Conservation (phyloP, 2,888 invertebrate genomes). For the Latrodectus hesperus region DNA sequence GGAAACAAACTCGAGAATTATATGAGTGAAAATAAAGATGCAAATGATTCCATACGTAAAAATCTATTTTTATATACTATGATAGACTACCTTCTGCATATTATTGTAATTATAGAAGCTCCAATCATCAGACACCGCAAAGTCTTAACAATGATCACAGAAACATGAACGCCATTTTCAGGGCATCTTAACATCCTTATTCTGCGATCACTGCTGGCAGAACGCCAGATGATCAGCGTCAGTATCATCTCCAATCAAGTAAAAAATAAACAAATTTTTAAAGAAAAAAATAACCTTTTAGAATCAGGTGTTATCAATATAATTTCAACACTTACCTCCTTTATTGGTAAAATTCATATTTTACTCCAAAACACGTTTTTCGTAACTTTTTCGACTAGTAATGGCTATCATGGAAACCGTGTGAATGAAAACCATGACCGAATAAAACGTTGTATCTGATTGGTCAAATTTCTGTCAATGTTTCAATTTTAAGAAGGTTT, state of each 20-base stretch:
- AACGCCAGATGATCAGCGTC: slow-evolving; percentile 69
- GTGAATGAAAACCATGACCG: slow-evolving; percentile 68
- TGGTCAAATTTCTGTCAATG: slow-evolving; percentile 66
- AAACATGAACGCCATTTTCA: slow-evolving; percentile 68
- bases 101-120: slow-evolving; percentile 4
- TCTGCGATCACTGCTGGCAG: slow-evolving; percentile 67
- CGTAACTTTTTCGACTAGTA: slow-evolving; percentile 51
- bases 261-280: slow-evolving; percentile 33
- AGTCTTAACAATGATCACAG: slow-evolving; percentile 65
- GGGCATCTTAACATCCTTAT: slow-evolving; percentile 68
- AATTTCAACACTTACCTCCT: slow-evolving; percentile 48
- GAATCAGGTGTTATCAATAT: not conserved
- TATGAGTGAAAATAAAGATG: not conserved
- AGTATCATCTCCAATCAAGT: slow-evolving; percentile 62
- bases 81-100: not conserved
- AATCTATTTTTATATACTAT: not conserved
- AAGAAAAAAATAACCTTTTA: not conserved
- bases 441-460: slow-evolving; percentile 70
- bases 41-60: not conserved
- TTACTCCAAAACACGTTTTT: slow-evolving; percentile 66
- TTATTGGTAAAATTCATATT: slow-evolving; percentile 35
- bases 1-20: slow-evolving; percentile 5
- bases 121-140: slow-evolving; percentile 57
- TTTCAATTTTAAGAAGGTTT: slow-evolving; percentile 66
- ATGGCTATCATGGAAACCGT: slow-evolving; percentile 67